Evolutionary conservation across 1,140 invertebrate genomes (phyloP).

Genomic region (Fopius arisanus): DNA sequence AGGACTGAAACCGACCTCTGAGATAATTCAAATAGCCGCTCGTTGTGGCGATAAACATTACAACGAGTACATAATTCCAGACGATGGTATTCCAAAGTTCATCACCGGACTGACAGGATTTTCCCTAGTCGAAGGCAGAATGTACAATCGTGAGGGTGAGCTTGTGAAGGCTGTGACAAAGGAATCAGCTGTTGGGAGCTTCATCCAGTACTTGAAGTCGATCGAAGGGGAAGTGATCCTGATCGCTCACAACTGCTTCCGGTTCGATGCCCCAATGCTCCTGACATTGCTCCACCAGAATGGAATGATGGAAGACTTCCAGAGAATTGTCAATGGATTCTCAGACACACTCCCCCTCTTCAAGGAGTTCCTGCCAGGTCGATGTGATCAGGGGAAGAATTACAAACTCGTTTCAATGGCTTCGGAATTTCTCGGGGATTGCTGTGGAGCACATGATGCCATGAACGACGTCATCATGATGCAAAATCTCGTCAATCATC

Average conservation of each 20-base stretch:
- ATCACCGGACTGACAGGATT: slow-evolving; percentile 28
- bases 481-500: not conserved
- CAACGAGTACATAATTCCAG: slow-evolving; percentile 26
- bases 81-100: slow-evolving; percentile 29
- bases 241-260: slow-evolving; percentile 17
- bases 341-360: slow-evolving; percentile 19
- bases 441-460: slow-evolving; percentile 14
- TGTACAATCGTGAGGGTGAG: slow-evolving; percentile 12
- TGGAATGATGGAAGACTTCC: not conserved
- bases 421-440: not conserved
- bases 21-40: slow-evolving; percentile 35
- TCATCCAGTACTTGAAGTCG: slow-evolving; percentile 4
- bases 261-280: slow-evolving; percentile 21
- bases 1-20: slow-evolving; percentile 19
- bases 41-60: slow-evolving; percentile 16
- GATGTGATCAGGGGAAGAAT: not conserved
- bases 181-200: not conserved
- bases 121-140: not conserved
- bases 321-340: slow-evolving; percentile 6
- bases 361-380: not conserved
- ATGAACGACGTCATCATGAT: slow-evolving; percentile 9
- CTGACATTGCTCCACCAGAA: not conserved
- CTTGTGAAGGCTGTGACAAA: not conserved
- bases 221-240: slow-evolving; percentile 6
- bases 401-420: slow-evolving; percentile 1